Evolutionary conservation across 2,113 vertebrate species (phyloP).

Genomic region (Zapus hudsonius): DNA sequence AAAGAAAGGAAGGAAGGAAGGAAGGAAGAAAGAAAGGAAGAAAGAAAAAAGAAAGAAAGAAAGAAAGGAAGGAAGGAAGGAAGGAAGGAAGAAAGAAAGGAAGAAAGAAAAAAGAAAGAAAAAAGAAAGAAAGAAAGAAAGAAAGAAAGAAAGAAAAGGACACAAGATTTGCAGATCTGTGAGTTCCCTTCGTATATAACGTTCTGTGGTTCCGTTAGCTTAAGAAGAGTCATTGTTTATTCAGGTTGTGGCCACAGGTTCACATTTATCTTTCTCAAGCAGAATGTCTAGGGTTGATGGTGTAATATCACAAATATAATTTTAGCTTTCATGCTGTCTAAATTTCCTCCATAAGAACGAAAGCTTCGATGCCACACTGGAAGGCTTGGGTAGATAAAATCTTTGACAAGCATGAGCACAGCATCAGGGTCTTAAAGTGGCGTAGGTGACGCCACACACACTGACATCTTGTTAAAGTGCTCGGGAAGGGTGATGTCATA

Average conservation of each 20-base stretch:
- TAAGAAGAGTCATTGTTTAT: background rate
- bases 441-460: background rate
- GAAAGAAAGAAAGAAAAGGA: no score
- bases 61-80: no score
- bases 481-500: background rate
- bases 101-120: no score
- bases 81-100: no score
- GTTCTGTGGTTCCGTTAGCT: background rate
- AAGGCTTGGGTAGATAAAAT: slow-evolving; percentile 42
- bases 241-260: background rate
- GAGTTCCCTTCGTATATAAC: background rate
- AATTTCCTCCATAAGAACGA: slow-evolving; percentile 3
- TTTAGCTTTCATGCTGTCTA: background rate
- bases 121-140: no score
- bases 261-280: background rate
- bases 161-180: background rate
- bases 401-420: background rate
- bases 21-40: no score
- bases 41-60: no score
- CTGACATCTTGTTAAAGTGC: background rate
- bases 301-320: background rate
- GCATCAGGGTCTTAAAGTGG: background rate
- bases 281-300: background rate
- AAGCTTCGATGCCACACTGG: background rate
- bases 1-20: no score